Conservation (phyloP, 1,140 invertebrate genomes). For the Scylla paramamosain region DNA sequence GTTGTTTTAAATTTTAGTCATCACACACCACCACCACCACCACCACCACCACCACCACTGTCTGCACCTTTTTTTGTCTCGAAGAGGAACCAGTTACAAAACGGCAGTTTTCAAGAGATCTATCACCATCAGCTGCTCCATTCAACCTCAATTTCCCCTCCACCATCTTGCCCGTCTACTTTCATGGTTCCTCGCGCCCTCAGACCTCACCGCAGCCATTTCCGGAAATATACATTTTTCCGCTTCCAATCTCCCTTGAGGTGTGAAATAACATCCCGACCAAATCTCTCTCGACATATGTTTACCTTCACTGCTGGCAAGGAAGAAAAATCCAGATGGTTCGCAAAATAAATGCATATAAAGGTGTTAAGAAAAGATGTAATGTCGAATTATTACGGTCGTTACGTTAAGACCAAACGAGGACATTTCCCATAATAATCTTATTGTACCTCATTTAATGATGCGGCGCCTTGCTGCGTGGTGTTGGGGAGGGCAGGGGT, state of each 20-base stretch:
- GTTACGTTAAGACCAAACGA: no score
- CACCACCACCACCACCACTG: not conserved
- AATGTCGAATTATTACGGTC: no score
- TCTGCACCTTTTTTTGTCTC: not conserved
- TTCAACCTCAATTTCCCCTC: not conserved
- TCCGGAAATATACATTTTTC: constrained; percentile 4
- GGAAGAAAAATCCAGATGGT: not conserved
- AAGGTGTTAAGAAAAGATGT: not conserved
- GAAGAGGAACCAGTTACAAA: not conserved
- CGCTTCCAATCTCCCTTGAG: not conserved
- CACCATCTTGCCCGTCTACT: not conserved
- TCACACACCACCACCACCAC: not conserved
- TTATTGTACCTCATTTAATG: no score
- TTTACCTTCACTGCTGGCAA: not conserved
- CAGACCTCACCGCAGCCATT: not conserved
- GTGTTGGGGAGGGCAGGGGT: no score
- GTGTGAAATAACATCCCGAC: constrained; percentile 13
- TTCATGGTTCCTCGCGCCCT: not conserved
- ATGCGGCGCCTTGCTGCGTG: no score
- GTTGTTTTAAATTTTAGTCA: not conserved
- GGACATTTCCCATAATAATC: no score
- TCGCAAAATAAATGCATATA: not conserved
- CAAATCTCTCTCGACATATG: not conserved
- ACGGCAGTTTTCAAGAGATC: not conserved
- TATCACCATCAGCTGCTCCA: not conserved